A percentile compares a stretch with the other conserved stretches of the same genome.
phyloP scores from a whole-genome alignment of 2,113 vertebrate genomes.

The Bambusicola thoracicus region DNA sequence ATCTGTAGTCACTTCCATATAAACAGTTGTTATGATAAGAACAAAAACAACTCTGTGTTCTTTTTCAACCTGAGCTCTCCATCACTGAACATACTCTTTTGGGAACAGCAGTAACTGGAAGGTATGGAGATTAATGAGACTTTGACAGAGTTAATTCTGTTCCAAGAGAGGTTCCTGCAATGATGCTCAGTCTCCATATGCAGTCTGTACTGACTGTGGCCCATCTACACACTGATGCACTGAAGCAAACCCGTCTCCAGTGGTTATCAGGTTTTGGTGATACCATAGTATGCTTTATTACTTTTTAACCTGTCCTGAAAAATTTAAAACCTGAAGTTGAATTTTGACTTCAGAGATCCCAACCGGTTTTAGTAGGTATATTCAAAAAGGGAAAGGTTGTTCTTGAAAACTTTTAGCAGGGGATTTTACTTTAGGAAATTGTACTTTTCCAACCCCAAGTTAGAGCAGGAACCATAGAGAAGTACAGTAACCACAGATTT shows the following conservation, averaged over 20 bases:
- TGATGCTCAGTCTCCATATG: fast-evolving
- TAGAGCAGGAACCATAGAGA: not conserved
- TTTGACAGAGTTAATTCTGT: not conserved
- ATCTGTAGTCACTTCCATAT: not conserved
- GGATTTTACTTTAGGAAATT: not conserved
- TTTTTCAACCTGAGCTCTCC: not conserved
- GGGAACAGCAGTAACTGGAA: not conserved
- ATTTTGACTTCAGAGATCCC: not conserved
- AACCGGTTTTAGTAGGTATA: not conserved
- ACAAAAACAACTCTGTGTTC: not conserved
- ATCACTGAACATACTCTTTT: not conserved
- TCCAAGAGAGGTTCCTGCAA: not conserved
- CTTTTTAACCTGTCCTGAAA: not conserved
- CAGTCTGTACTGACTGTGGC: not conserved
- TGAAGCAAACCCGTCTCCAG: not conserved
- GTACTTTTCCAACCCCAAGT: not conserved
- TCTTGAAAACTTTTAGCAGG: not conserved
- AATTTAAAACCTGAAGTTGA: not conserved
- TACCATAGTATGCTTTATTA: not conserved
- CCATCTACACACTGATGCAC: not conserved
- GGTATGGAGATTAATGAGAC: not conserved
- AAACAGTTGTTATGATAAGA: not conserved
- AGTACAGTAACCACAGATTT: not conserved
- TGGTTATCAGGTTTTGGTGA: not conserved
- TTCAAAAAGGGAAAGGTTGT: not conserved